phyloP scores from a whole-genome alignment of 2,888 invertebrate genomes.

The Schrankia costaestrigalis region DNA sequence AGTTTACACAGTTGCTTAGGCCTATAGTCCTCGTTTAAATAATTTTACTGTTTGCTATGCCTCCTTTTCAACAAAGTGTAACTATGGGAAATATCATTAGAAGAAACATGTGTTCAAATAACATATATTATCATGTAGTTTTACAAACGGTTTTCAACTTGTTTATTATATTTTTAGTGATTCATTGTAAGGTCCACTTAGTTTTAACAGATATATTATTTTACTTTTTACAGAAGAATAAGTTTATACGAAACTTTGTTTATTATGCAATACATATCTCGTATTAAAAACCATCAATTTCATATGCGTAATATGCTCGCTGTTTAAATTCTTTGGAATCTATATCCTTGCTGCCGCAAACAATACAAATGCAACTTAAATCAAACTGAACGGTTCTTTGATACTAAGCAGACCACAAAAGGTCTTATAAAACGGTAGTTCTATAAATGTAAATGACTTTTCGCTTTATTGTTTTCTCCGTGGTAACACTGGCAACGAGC shows the following conservation, averaged over 20 bases:
- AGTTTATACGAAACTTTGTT: no score
- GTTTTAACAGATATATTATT: no score
- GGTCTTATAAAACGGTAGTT: constrained; percentile 32
- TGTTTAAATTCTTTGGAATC: no score
- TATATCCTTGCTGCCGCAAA: neutral
- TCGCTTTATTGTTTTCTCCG: constrained; percentile 37
- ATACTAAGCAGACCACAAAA: constrained; percentile 22
- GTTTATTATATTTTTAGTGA: no score
- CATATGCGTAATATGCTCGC: no score
- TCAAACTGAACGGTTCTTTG: constrained; percentile 18
- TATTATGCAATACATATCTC: no score
- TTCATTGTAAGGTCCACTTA: no score
- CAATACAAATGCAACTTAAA: constrained; percentile 3
- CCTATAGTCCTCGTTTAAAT: constrained; percentile 39
- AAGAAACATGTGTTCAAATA: constrained; percentile 52
- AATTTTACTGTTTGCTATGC: constrained; percentile 49
- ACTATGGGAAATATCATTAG: constrained; percentile 47
- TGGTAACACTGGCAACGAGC: constrained; percentile 22
- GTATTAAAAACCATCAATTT: no score
- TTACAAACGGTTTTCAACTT: constrained; percentile 17
- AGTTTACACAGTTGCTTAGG: constrained; percentile 47
- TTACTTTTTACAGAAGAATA: no score
- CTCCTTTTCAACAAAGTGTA: constrained; percentile 39
- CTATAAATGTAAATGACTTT: constrained; percentile 35
- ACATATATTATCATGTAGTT: constrained; percentile 29